A percentile compares a stretch with the other conserved stretches of the same genome.
phyloP scores from a whole-genome alignment of 2,797 vertebrate species.

The Brotula barbata region DNA sequence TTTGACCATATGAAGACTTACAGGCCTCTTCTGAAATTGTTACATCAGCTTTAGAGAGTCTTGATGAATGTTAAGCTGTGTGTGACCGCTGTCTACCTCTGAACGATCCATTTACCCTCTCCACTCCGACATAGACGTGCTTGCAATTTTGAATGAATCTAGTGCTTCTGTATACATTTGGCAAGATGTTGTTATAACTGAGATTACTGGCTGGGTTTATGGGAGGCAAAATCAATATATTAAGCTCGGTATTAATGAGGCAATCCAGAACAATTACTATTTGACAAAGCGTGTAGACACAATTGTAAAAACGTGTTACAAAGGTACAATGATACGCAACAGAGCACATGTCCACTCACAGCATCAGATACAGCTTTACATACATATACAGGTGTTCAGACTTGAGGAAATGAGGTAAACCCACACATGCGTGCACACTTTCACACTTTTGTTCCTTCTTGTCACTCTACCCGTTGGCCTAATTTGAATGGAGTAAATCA shows the following conservation, averaged over 20 bases:
- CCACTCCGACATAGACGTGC: slow-evolving; percentile 50
- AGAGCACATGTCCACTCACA: slow-evolving; percentile 5
- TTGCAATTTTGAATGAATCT: slow-evolving; percentile 55
- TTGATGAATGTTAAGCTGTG: slow-evolving; percentile 32
- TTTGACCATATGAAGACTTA: slow-evolving; percentile 42
- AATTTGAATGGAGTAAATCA: slow-evolving; percentile 64
- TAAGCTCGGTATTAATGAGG: slow-evolving; percentile 52
- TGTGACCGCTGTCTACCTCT: slow-evolving; percentile 9
- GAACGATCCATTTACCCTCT: slow-evolving; percentile 37
- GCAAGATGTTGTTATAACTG: slow-evolving; percentile 53
- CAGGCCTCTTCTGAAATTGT: slow-evolving; percentile 45
- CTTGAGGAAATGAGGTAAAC: slow-evolving; percentile 28
- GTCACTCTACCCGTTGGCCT: slow-evolving; percentile 14
- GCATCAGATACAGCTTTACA: slow-evolving; percentile 11
- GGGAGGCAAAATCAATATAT: slow-evolving; percentile 57
- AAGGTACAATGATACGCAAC: slow-evolving; percentile 13
- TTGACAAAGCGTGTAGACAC: slow-evolving; percentile 49
- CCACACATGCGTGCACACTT: slow-evolving; percentile 9
- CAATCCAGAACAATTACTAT: slow-evolving; percentile 31
- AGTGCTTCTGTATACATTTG: slow-evolving; percentile 43
- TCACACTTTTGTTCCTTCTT: slow-evolving; percentile 13
- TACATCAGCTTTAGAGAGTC: slow-evolving; percentile 38
- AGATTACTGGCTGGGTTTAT: slow-evolving; percentile 58
- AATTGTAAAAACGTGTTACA: slow-evolving; percentile 29
- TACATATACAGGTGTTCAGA: slow-evolving; percentile 10